Conservation (phyloP, 2,888 invertebrate genomes). For the Zonitis immaculata region DNA sequence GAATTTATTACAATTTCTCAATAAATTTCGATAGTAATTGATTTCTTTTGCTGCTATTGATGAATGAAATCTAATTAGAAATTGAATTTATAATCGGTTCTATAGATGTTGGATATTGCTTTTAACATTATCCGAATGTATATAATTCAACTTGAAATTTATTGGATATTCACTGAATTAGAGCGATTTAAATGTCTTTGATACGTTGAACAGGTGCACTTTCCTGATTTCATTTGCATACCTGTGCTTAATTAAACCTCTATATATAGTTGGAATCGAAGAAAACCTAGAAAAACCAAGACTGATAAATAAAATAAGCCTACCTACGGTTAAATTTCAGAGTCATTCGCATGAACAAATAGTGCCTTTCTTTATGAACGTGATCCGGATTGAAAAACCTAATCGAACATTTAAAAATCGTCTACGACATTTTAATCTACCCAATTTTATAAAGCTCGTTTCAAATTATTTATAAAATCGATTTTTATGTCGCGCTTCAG, state of each 20-base stretch:
- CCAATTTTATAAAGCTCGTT: conserved; percentile 34
- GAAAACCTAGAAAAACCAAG: neutral
- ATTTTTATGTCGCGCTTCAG: too few relatives aligned
- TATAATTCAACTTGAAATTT: conserved; percentile 16
- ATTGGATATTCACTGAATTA: conserved; percentile 10
- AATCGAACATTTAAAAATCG: conserved; percentile 36
- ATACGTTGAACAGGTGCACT: conserved; percentile 5
- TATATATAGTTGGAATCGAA: too few relatives aligned
- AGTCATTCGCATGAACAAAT: neutral
- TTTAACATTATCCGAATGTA: neutral
- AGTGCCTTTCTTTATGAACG: neutral
- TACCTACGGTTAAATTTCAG: neutral
- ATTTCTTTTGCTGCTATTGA: too few relatives aligned
- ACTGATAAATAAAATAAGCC: neutral
- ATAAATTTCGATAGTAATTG: too few relatives aligned
- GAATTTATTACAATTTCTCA: too few relatives aligned
- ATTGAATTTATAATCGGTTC: conserved; percentile 15
- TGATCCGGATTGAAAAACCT: too few relatives aligned
- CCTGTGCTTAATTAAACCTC: conserved; percentile 12
- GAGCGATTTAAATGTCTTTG: conserved; percentile 15
- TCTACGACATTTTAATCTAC: conserved; percentile 40
- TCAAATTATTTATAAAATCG: too few relatives aligned
- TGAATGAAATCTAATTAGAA: conserved; percentile 8
- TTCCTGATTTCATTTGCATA: conserved; percentile 13
- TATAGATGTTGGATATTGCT: conserved; percentile 4